phyloP scores from a whole-genome alignment of 2,113 vertebrate species.

The Neodon shergylaensis region DNA sequence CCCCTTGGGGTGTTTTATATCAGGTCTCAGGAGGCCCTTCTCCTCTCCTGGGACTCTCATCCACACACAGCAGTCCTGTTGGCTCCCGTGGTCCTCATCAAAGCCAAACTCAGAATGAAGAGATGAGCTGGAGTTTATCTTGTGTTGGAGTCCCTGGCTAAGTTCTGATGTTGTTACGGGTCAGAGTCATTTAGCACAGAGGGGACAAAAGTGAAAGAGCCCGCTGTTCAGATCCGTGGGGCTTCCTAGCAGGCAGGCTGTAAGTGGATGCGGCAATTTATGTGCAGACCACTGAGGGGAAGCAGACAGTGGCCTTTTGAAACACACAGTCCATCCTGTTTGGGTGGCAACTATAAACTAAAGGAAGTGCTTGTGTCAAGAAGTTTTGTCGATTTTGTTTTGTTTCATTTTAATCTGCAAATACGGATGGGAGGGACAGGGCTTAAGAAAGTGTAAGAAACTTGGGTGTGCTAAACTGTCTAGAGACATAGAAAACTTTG shows the following conservation, averaged over 20 bases:
- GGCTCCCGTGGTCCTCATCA: slow-evolving; percentile 36
- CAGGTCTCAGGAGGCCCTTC: slow-evolving; percentile 46
- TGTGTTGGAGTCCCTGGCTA: not conserved
- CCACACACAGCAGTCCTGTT: slow-evolving; percentile 46
- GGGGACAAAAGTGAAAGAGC: slow-evolving; percentile 54
- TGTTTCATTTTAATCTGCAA: slow-evolving; percentile 52
- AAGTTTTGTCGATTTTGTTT: not conserved
- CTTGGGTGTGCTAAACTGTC: not conserved
- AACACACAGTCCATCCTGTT: not conserved
- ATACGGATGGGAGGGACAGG: not conserved
- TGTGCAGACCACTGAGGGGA: slow-evolving; percentile 23
- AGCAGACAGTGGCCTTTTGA: not conserved
- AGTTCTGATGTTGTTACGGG: not conserved
- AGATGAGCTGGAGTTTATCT: slow-evolving; percentile 51
- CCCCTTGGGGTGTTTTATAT: slow-evolving; percentile 32
- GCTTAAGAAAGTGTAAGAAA: slow-evolving; percentile 22
- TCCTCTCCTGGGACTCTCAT: slow-evolving; percentile 28
- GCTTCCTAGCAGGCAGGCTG: slow-evolving; percentile 22
- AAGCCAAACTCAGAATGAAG: slow-evolving; percentile 55
- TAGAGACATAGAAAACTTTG: not conserved
- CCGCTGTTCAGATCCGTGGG: slow-evolving; percentile 36
- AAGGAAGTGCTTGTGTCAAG: not conserved
- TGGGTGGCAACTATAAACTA: not conserved
- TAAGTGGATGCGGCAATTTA: slow-evolving; percentile 51
- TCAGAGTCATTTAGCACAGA: slow-evolving; percentile 37